phyloP scores from a whole-genome alignment of 1,140 invertebrate genomes.

The Vollenhovia emeryi region DNA sequence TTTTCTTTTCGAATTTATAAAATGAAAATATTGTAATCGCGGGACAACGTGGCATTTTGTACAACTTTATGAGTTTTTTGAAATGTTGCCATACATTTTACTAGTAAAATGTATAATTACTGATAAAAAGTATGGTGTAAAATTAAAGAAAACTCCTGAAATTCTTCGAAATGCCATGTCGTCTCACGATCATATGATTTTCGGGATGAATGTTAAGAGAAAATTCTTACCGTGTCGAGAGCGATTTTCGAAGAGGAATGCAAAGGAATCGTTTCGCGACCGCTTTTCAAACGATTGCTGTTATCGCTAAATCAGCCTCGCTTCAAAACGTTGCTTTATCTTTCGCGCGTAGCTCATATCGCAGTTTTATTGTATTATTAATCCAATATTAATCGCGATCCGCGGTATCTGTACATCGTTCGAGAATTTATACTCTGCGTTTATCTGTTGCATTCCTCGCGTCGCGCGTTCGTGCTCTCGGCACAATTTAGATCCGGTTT shows the following conservation, averaged over 20 bases:
- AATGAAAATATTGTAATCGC: too few species aligned
- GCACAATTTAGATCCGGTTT: too few species aligned
- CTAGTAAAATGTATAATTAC: too few species aligned
- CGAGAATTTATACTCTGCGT: neutral
- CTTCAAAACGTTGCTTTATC: neutral
- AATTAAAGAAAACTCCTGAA: too few species aligned
- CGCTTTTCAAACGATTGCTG: neutral
- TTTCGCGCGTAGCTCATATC: neutral
- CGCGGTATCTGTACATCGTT: neutral
- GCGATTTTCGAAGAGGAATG: neutral
- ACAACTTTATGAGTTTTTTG: too few species aligned
- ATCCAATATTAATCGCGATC: neutral
- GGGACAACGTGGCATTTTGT: too few species aligned
- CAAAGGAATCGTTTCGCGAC: neutral
- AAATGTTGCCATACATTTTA: too few species aligned
- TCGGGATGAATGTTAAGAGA: too few species aligned
- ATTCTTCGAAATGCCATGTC: too few species aligned
- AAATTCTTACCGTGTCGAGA: neutral
- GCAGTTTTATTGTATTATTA: constrained; percentile 23
- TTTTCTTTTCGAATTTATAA: too few species aligned
- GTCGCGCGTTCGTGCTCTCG: neutral
- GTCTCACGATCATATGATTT: too few species aligned
- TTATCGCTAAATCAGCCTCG: neutral
- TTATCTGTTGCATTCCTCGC: neutral
- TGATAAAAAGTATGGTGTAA: too few species aligned